A percentile compares a stretch with the other conserved stretches of the same genome.
These are phyloP conservation scores for Actinostola sp. DNA, from an alignment of 92 coral and sea anemone genomes.

Conservation along the genomic window DNA sequence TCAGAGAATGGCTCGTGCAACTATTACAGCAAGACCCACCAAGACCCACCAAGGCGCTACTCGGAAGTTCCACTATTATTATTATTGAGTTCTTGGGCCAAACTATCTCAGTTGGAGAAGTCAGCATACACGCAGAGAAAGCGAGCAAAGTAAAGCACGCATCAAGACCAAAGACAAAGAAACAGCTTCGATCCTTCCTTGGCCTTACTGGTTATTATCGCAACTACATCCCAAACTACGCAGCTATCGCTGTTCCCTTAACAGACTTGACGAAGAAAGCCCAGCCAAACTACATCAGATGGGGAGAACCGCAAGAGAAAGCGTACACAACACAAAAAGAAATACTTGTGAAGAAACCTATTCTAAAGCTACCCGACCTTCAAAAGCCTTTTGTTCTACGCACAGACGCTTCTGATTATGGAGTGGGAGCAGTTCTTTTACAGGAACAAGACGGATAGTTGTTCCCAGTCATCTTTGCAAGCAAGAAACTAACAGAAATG, in stretches of 20 bases:
- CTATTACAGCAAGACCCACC: conserved; percentile 41
- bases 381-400: conserved; percentile 29
- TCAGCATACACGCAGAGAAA: conserved; percentile 28
- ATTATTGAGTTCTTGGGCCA: conserved; percentile 49
- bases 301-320: conserved; percentile 57
- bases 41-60: conserved; percentile 29
- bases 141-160: conserved; percentile 15
- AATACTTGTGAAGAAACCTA: conserved; percentile 23
- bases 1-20: conserved; percentile 17
- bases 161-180: conserved; percentile 45
- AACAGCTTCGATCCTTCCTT: conserved; percentile 42
- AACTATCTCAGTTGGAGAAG: conserved; percentile 8
- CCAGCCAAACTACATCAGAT: conserved; percentile 30
- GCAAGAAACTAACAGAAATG: conserved; percentile 10
- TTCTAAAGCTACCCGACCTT: conserved; percentile 49
- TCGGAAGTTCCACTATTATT: conserved; percentile 18
- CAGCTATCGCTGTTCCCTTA: conserved; percentile 49
- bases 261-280: conserved; percentile 39
- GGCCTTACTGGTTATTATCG: conserved; percentile 61
- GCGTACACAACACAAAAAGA: conserved; percentile 35
- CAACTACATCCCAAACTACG: conserved; percentile 58
- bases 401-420: conserved; percentile 50
- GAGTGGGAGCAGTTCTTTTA: too few species aligned
- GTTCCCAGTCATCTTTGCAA: conserved; percentile 37
- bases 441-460: conserved; percentile 14